phyloP scores from a whole-genome alignment of 2,113 vertebrate species.

The Colossoma macropomum region DNA sequence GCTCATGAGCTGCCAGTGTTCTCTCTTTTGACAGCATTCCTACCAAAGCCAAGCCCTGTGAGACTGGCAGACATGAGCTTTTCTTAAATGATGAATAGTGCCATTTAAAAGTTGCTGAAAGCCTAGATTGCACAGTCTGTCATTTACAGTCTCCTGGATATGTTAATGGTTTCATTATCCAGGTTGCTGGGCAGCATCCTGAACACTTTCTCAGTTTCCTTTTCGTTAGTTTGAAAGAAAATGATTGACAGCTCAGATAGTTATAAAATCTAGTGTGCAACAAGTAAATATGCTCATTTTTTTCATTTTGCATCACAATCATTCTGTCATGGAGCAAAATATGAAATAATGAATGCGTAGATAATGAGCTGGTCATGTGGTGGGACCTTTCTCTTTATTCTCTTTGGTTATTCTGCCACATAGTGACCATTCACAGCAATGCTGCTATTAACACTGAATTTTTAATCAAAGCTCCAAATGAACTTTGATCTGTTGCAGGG shows the following conservation, averaged over 20 bases:
- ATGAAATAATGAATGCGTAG: background rate
- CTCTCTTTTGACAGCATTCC: constrained; percentile 62
- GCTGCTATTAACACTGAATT: background rate
- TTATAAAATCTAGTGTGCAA: constrained; percentile 42
- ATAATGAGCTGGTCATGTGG: background rate
- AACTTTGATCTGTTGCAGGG: constrained; percentile 74
- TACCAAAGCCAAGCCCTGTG: constrained; percentile 62
- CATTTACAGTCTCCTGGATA: constrained; percentile 78
- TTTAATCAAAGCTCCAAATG: background rate
- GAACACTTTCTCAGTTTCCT: constrained; percentile 45
- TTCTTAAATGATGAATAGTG: constrained; percentile 81
- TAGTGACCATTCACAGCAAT: constrained; percentile 3
- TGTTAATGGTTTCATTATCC: constrained; percentile 84
- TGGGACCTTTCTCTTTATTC: background rate
- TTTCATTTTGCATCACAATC: background rate
- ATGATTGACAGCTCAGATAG: constrained; percentile 59
- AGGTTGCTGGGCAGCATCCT: constrained; percentile 70
- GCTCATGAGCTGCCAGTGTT: constrained; percentile 54
- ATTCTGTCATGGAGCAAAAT: background rate
- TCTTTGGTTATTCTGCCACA: background rate
- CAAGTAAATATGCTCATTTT: constrained; percentile 8
- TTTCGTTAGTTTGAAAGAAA: constrained; percentile 49
- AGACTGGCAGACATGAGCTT: constrained; percentile 58
- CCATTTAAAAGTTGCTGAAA: constrained; percentile 77
- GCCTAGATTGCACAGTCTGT: constrained; percentile 80